phyloP scores from a whole-genome alignment of 2,888 invertebrate species.

The Cataglyphis livida region DNA sequence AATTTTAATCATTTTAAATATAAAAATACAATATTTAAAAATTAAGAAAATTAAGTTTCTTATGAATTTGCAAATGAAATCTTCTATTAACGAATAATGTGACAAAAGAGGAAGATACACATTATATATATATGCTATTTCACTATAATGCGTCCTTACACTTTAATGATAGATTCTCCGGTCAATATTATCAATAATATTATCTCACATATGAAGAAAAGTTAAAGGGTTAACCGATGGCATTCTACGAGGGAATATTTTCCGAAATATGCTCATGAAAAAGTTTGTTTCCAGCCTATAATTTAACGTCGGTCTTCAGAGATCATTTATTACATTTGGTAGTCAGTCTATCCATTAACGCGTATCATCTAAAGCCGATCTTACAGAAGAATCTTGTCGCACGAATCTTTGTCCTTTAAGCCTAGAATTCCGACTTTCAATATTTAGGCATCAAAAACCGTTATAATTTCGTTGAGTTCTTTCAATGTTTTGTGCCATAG shows the following conservation, averaged over 20 bases:
- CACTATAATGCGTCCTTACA: not conserved
- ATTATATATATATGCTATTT: not conserved
- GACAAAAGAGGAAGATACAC: not conserved
- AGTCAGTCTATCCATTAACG: conserved; percentile 78
- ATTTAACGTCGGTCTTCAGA: conserved; percentile 73
- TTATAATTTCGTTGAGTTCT: conserved; percentile 11
- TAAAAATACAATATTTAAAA: conserved; percentile 2
- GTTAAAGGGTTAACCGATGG: conserved; percentile 47
- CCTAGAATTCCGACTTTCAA: conserved; percentile 40
- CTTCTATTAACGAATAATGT: not conserved
- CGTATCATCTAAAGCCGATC: conserved; percentile 10
- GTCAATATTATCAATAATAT: not conserved
- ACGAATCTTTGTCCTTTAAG: conserved; percentile 34
- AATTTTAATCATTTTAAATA: not conserved
- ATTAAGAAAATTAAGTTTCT: conserved; percentile 8
- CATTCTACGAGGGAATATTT: conserved; percentile 24
- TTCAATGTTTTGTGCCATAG: not conserved
- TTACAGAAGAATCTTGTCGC: conserved; percentile 20
- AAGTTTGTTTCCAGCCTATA: conserved; percentile 53
- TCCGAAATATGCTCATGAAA: conserved; percentile 30
- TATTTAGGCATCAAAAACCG: conserved; percentile 31
- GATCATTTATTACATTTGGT: conserved; percentile 80
- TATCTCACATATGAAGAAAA: not conserved
- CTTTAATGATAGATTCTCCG: not conserved
- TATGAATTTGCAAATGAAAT: not conserved